Evolutionary conservation across 2,888 invertebrate species (phyloP).

Genomic region (Lampropteryx suffumata): DNA sequence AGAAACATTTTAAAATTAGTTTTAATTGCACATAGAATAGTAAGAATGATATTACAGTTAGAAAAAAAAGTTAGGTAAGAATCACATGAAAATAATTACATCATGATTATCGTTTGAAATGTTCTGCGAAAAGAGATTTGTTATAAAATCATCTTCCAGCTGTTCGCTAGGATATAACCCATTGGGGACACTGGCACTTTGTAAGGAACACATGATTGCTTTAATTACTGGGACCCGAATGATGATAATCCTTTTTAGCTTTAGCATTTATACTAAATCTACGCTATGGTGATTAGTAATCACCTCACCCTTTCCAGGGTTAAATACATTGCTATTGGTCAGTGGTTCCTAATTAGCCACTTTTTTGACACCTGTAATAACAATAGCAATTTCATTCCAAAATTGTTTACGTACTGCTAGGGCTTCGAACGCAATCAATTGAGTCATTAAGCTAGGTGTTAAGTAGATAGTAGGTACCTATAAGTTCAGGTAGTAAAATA

Average conservation of each 20-base stretch:
- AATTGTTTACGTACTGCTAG: conserved; percentile 6
- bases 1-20: not conserved
- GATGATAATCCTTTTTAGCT: conserved; percentile 28
- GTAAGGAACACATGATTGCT: conserved; percentile 39
- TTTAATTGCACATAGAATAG: too few relatives aligned
- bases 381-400: conserved; percentile 7
- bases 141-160: conserved; percentile 21
- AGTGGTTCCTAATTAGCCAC: conserved; percentile 21
- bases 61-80: not conserved
- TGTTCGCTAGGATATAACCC: conserved; percentile 12
- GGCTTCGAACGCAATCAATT: too few relatives aligned
- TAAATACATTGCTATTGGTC: conserved; percentile 25
- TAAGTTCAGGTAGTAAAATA: conserved; percentile 13
- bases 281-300: conserved; percentile 37
- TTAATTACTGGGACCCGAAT: conserved; percentile 42
- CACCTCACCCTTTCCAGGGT: conserved; percentile 38
- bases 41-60: too few relatives aligned
- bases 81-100: conserved; percentile 6
- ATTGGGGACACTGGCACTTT: conserved; percentile 29
- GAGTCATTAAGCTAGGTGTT: too few relatives aligned
- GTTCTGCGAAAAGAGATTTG: conserved; percentile 15
- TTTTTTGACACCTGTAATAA: conserved; percentile 27
- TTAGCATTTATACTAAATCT: conserved; percentile 36
- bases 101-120: conserved; percentile 4
- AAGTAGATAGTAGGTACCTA: too few relatives aligned